Evolutionary conservation across 2,797 vertebrate genomes (phyloP).

Genomic region (Lacerta bilineata): DNA sequence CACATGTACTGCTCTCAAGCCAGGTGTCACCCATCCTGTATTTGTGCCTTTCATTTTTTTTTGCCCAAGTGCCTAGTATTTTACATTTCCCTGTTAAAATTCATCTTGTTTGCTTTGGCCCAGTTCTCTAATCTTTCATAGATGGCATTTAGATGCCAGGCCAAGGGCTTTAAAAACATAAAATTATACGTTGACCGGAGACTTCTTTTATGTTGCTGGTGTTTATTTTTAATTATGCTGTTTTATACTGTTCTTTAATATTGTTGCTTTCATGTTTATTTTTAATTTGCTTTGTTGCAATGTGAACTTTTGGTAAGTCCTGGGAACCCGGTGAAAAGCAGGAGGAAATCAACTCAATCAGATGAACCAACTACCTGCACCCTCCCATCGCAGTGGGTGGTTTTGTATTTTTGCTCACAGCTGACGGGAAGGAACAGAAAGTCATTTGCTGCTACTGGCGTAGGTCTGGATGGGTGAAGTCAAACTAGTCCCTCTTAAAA

Average conservation of each 20-base stretch:
- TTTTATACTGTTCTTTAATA: not conserved
- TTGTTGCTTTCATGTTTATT: not conserved
- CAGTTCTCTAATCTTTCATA: too few relatives aligned
- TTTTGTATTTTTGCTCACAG: not conserved
- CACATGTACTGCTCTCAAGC: too few relatives aligned
- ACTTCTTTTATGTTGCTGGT: not conserved
- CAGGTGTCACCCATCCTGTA: too few relatives aligned
- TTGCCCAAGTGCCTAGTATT: too few relatives aligned
- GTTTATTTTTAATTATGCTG: not conserved
- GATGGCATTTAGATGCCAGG: not conserved
- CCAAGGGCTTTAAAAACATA: not conserved
- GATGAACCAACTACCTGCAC: not conserved
- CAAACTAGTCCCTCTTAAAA: not conserved
- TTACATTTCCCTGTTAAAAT: too few relatives aligned
- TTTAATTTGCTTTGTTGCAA: not conserved
- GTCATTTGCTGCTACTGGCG: not conserved
- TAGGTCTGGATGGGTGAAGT: not conserved
- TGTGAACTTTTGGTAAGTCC: not conserved
- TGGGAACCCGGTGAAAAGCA: not conserved
- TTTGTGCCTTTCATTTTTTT: too few relatives aligned
- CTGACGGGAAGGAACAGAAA: not conserved
- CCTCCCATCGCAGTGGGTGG: not conserved
- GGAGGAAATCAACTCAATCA: not conserved
- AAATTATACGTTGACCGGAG: not conserved
- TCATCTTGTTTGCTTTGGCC: too few relatives aligned